Base-by-base conservation (phyloP, 2,888 invertebrate species). In the Philhelius pedissequus region DNA sequence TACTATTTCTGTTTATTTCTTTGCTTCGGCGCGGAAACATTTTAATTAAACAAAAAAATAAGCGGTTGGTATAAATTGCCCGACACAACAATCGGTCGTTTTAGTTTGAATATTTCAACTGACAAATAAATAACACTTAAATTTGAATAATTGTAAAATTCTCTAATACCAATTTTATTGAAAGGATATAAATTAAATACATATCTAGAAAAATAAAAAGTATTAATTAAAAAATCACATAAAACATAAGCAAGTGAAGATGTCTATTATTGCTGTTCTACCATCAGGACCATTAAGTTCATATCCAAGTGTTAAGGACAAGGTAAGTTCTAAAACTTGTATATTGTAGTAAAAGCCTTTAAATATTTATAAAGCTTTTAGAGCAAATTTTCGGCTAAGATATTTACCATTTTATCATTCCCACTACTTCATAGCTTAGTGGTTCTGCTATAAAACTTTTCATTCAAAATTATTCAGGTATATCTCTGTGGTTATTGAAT, bases 31-130 rank as follows among this genome's bases (percentile, higher is more conserved):
- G 22, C 25, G 40, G 3, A 0, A 15, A 32, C 70, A 45, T 66
- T 66, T 56, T 13, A 4, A 43, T 50, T 62, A 18, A n/a, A n/a
- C n/a, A 58, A 45, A 32, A 30, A 32, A 45, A 60, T 60, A 35
- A 56, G 50, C 58, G 22, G 45, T 48, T 64, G 70, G 80, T 84
- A 84, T 84, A 84, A 84, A 84, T 80, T 84, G 80, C 22, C 45
- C 6, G 52, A 32, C 76, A 70, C 20, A 52, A 30, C 79, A 60
- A 50, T 45, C 18, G 13, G 4, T 30, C 79, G 70, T 54, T 69
- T 83, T 79, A 84, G 83, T 84, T 70, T 75, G 56, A 68, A 73
- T 70, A 76, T 71, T 60, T 71, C 71, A 66, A 77, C 60, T 27
- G 70, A 38, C 76, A 70, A 58, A 35, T 38, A 52, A 11, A 66